Conservation (phyloP, 2,113 vertebrate species). For the Mus spicilegus region DNA sequence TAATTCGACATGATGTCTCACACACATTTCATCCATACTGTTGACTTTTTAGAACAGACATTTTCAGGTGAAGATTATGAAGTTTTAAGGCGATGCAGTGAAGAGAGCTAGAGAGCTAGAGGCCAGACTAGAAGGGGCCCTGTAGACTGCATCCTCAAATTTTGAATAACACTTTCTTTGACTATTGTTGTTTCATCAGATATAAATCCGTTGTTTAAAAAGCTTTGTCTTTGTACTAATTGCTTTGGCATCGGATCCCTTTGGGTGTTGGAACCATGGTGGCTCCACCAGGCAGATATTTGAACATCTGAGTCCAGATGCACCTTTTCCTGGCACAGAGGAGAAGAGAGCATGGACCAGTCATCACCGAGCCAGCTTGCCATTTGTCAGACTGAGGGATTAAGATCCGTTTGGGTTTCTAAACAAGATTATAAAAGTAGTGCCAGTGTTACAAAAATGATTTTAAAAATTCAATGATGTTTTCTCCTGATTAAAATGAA, state of each 20-base stretch:
- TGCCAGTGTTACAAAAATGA: not conserved
- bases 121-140: not conserved
- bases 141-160: not conserved
- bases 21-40: slow-evolving; percentile 1
- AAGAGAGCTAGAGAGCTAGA: slow-evolving; percentile 16
- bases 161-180: slow-evolving; percentile 31
- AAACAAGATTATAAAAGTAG: slow-evolving; percentile 23
- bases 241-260: not conserved
- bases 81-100: slow-evolving; percentile 10
- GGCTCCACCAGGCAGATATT: not conserved
- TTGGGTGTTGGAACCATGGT: not conserved
- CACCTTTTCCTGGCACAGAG: not conserved
- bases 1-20: slow-evolving; percentile 42
- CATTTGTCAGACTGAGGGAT: not conserved
- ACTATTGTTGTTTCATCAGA: not conserved
- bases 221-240: not conserved
- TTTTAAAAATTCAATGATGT: not conserved
- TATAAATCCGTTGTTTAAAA: slow-evolving; percentile 15
- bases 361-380: not conserved
- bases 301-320: not conserved
- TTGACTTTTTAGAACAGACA: slow-evolving; percentile 60
- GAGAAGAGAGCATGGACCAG: not conserved
- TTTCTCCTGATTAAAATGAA: not conserved
- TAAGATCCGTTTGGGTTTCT: not conserved
- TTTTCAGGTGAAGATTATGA: slow-evolving; percentile 5